Evolutionary conservation across 2,113 vertebrate species (phyloP).

Genomic region (Rissa tridactyla): DNA sequence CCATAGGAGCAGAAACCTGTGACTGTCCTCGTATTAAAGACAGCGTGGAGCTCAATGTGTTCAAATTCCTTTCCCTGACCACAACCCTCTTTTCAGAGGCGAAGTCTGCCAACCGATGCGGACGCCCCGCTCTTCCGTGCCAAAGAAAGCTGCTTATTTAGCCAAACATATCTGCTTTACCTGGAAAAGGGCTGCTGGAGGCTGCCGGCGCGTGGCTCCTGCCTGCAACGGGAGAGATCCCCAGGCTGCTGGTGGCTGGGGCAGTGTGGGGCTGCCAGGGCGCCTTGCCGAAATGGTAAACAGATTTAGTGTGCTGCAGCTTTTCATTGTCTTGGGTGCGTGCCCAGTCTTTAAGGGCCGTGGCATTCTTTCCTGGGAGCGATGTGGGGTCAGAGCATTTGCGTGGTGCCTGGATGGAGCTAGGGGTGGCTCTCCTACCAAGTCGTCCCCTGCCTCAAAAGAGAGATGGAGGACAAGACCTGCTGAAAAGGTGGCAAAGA

Average conservation of each 20-base stretch:
- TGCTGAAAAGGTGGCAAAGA: background rate
- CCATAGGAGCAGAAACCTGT: background rate
- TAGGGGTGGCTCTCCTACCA: background rate
- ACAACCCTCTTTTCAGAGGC: background rate
- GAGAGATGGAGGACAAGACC: background rate
- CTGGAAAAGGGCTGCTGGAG: background rate
- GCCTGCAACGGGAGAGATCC: background rate
- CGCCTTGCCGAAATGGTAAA: fast-evolving
- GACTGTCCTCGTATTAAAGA: background rate
- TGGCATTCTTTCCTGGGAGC: background rate
- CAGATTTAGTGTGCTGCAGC: background rate
- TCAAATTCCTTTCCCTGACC: constrained; percentile 35
- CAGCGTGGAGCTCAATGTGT: background rate
- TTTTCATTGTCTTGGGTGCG: background rate
- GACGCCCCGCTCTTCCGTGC: background rate
- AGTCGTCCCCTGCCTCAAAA: too few species aligned
- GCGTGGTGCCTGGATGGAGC: background rate
- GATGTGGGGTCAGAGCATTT: fast-evolving
- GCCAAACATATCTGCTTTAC: constrained; percentile 14
- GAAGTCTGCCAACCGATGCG: background rate
- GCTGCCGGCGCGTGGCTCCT: background rate
- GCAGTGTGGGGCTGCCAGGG: background rate
- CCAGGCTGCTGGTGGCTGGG: background rate
- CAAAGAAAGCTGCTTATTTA: constrained; percentile 5
- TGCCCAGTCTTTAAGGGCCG: fast-evolving